phyloP scores from a whole-genome alignment of 2,797 vertebrate genomes.

The Darevskia nairensis region DNA sequence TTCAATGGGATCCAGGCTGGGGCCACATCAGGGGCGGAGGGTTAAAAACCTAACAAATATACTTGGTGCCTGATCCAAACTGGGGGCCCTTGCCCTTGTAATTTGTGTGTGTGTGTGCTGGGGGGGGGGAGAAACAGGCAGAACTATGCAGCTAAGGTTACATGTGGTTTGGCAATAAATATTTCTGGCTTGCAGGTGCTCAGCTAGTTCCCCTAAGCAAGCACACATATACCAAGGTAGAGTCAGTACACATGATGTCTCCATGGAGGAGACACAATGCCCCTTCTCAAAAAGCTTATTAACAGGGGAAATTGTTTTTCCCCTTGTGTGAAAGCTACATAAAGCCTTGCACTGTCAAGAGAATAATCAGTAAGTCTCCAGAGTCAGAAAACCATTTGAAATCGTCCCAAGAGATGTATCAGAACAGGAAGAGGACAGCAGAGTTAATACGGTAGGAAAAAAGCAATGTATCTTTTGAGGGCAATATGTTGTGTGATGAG shows the following conservation, averaged over 20 bases:
- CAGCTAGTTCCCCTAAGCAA: neutral
- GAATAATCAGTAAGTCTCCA: slow-evolving; percentile 45
- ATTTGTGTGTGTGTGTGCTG: too few species aligned
- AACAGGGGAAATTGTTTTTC: neutral
- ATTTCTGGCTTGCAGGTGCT: neutral
- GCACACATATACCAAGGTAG: neutral
- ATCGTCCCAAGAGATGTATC: neutral
- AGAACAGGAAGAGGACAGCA: neutral
- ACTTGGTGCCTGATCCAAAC: too few species aligned
- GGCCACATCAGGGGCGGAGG: too few species aligned
- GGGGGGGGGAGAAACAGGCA: neutral
- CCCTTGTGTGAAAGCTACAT: slow-evolving; percentile 20
- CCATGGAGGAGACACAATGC: slow-evolving; percentile 23
- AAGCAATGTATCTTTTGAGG: slow-evolving; percentile 5
- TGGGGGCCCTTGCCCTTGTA: too few species aligned
- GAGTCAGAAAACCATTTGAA: slow-evolving; percentile 7
- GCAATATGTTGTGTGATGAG: neutral
- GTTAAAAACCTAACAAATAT: too few species aligned
- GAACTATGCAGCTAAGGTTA: neutral
- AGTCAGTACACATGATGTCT: neutral
- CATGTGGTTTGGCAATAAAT: neutral
- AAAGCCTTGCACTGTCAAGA: slow-evolving; percentile 25
- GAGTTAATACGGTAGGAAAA: slow-evolving; percentile 2
- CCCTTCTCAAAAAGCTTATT: slow-evolving; percentile 19
- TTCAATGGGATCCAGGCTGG: too few species aligned